Conservation (phyloP, 53 echinoderm and acorn worm species). For the Glandiceps talaboti region DNA sequence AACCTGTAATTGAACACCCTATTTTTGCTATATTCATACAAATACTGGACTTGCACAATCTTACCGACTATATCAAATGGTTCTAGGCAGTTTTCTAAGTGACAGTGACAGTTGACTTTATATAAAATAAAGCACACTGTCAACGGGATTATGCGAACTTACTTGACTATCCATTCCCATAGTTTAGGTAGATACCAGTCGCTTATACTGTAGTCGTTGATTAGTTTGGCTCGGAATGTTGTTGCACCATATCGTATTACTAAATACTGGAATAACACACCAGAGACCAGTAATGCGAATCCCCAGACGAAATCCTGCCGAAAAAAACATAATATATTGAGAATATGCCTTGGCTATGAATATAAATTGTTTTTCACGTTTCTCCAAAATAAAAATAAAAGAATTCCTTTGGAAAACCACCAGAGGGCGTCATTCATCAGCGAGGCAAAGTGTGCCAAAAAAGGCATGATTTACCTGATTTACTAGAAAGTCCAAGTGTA, state of each 20-base stretch:
- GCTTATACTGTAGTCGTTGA: slow-evolving; percentile 40
- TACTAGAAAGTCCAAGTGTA: not conserved
- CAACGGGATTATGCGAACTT: slow-evolving; percentile 11
- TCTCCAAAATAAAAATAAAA: too few relatives aligned
- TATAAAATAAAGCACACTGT: not conserved
- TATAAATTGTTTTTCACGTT: too few relatives aligned
- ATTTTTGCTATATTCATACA: too few relatives aligned
- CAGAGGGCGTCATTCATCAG: too few relatives aligned
- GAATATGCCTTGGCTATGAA: too few relatives aligned
- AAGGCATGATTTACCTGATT: not conserved
- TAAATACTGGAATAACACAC: slow-evolving; percentile 45
- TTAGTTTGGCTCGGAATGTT: slow-evolving; percentile 28
- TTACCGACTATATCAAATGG: too few relatives aligned
- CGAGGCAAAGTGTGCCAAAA: too few relatives aligned
- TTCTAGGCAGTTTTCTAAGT: too few relatives aligned
- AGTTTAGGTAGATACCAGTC: slow-evolving; percentile 45
- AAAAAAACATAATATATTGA: not conserved
- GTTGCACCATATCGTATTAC: slow-evolving; percentile 37
- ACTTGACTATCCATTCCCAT: slow-evolving; percentile 63
- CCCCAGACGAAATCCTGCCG: slow-evolving; percentile 84
- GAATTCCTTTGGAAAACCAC: too few relatives aligned
- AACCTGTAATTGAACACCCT: too few relatives aligned
- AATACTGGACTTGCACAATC: not conserved
- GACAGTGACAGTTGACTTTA: too few relatives aligned
- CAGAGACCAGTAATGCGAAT: slow-evolving; percentile 53